Conservation (phyloP, 2,797 vertebrate species). For the Sebastes ruberrimus region DNA sequence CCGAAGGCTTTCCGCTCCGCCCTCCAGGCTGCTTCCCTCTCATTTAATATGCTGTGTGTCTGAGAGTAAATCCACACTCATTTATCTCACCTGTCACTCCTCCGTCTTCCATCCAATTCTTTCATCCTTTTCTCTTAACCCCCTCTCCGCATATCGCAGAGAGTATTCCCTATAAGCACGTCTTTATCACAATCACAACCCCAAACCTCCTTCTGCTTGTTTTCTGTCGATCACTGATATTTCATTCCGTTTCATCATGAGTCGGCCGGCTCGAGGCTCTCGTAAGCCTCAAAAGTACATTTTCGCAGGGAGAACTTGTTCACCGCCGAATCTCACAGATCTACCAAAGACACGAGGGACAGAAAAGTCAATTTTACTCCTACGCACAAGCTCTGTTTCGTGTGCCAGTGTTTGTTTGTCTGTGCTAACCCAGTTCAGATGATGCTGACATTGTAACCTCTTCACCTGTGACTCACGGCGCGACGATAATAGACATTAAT, state of each 20-base stretch:
- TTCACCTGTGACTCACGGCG: slow-evolving; percentile 54
- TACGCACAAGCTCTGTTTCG: neutral
- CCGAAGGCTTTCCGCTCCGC: neutral
- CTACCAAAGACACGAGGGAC: slow-evolving; percentile 13
- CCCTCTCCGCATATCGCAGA: neutral
- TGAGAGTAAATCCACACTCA: slow-evolving; percentile 20
- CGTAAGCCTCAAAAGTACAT: slow-evolving; percentile 5
- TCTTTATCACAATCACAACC: slow-evolving; percentile 40
- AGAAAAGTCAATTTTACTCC: slow-evolving; percentile 26
- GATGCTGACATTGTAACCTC: slow-evolving; percentile 48
- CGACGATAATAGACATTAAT: slow-evolving; percentile 34
- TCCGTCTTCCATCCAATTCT: slow-evolving; percentile 15
- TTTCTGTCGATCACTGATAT: slow-evolving; percentile 50
- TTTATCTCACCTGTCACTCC: slow-evolving; percentile 20
- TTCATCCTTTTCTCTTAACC: slow-evolving; percentile 18
- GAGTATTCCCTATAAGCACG: slow-evolving; percentile 1
- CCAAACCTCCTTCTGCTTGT: neutral
- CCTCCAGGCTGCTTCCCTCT: slow-evolving; percentile 34
- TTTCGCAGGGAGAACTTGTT: slow-evolving; percentile 19
- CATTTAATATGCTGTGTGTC: slow-evolving; percentile 36
- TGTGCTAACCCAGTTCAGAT: slow-evolving; percentile 47
- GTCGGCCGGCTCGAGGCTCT: slow-evolving; percentile 23
- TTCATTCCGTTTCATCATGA: slow-evolving; percentile 75
- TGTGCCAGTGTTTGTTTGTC: neutral
- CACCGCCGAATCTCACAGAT: neutral